Percentiles rank a stretch among this genome's conserved stretches.
Conservation (phyloP, 2,797 vertebrate genomes). For the Acrocephalus scirpaceus region DNA sequence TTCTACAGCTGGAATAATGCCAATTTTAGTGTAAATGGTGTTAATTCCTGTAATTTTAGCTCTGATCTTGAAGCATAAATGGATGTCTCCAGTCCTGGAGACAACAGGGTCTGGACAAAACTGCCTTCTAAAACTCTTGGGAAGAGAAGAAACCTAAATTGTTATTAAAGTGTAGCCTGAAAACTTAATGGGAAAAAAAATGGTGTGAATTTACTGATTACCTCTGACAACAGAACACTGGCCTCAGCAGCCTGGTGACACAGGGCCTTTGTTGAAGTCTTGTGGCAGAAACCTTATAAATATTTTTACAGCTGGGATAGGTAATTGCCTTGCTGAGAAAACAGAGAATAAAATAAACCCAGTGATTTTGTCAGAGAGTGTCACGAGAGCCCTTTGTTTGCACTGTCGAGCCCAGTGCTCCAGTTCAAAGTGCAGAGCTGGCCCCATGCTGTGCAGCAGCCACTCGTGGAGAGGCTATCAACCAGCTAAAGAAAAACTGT, state of each 20-base stretch:
- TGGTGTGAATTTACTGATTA: background rate
- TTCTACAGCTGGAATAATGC: background rate
- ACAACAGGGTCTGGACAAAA: background rate
- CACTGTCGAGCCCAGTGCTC: background rate
- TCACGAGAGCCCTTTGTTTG: background rate
- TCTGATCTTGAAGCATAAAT: background rate
- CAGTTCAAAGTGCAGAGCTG: background rate
- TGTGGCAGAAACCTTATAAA: background rate
- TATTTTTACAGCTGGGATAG: slow-evolving; percentile 39
- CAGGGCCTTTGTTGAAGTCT: background rate
- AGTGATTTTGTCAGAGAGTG: background rate
- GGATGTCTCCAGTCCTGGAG: background rate
- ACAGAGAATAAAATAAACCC: background rate
- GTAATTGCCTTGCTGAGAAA: background rate
- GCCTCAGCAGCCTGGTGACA: background rate
- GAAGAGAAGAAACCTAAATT: background rate
- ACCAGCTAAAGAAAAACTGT: background rate
- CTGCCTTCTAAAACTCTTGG: background rate
- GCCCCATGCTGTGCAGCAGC: background rate
- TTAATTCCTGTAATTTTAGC: background rate
- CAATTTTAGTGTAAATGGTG: background rate
- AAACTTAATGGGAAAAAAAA: background rate
- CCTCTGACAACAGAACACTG: background rate
- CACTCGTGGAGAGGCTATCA: background rate
- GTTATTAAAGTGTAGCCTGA: background rate